Percentiles rank a stretch among this genome's conserved stretches.
phyloP scores from a whole-genome alignment of 1,140 invertebrate genomes.

The Cydia fagiglandana region DNA sequence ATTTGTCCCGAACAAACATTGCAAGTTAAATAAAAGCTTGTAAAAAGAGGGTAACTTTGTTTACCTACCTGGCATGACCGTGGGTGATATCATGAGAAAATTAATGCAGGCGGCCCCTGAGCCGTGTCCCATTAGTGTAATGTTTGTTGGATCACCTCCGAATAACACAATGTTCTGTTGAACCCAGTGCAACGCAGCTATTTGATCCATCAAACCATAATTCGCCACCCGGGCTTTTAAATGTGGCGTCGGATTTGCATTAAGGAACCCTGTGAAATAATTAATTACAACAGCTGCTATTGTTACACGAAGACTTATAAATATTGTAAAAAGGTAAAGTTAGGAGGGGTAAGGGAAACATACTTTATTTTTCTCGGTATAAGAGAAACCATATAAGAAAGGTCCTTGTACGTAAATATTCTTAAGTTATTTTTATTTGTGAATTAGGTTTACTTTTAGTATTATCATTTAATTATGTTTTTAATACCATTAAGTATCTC shows the following conservation, averaged over 20 bases:
- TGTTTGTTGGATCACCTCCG: slow-evolving; percentile 92
- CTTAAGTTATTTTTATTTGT: too few species aligned
- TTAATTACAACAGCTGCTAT: background rate
- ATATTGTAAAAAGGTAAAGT: too few species aligned
- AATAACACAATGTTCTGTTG: slow-evolving; percentile 95
- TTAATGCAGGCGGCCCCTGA: slow-evolving; percentile 97
- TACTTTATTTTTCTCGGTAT: too few species aligned
- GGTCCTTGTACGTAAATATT: too few species aligned
- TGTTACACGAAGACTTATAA: slow-evolving; percentile 19
- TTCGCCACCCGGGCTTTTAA: slow-evolving; percentile 91
- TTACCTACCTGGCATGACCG: slow-evolving; percentile 95
- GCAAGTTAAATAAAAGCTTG: too few species aligned
- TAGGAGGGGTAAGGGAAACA: too few species aligned
- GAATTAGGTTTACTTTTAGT: too few species aligned
- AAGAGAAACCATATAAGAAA: too few species aligned
- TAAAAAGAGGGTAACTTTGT: background rate
- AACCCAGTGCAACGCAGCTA: slow-evolving; percentile 94
- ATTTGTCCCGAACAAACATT: too few species aligned
- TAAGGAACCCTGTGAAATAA: slow-evolving; percentile 86
- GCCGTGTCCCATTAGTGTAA: slow-evolving; percentile 95
- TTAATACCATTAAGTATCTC: too few species aligned
- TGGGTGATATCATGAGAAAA: slow-evolving; percentile 95
- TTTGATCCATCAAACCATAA: slow-evolving; percentile 96
- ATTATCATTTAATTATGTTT: too few species aligned
- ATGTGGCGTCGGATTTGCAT: slow-evolving; percentile 89